Base-by-base conservation (phyloP, 2,888 invertebrate genomes). In the Eutolmus rufibarbis region DNA sequence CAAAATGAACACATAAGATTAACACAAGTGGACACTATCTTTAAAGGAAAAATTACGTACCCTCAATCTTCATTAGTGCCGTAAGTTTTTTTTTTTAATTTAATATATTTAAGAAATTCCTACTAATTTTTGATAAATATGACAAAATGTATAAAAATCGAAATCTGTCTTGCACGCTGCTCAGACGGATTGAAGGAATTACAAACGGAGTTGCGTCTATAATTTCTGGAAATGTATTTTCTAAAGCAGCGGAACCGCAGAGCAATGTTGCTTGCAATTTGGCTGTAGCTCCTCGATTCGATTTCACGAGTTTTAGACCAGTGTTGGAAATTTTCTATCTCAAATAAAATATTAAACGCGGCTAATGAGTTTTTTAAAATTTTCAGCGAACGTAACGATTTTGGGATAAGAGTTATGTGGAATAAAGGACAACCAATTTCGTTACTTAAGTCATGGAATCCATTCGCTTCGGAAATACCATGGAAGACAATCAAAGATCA, bases 401-500 rank as follows among this genome's bases (percentile, higher is more conserved):
- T 94, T 81, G 97, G 97, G 0, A 94, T 97, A 14, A 94, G 97
- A 86, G 92, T 97, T 77, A 94, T 96, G 94, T 97, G 97, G 96
- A 96, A 96, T 91, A 95, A 95, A 90, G 96, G 96, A 0, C 94
- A 95, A 90, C 95, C 96, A 0, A 91, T 96, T 74, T 93, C 95
- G 51, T 91, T 96, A 90, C 94, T 94, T 89, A 95, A 95, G n/a
- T 95, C 95, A 88, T 97, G 97, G 97, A 97, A 97, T 92, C 97
- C 97, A 0, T 97, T 97, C 93, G 95, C 95, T 89, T 95, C 95
- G 88, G 95, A 96, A 88, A 95, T 97, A 88, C 97, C 97, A 0
- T 96, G 95, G 93, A 92, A 95, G 46, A 97, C 97, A 0, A 95
- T 96, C 90, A 95, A 96, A 0, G 96, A 96, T 87, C 97, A 97